Base-by-base conservation (phyloP, 2,113 vertebrate species). In the Chauna torquata region DNA sequence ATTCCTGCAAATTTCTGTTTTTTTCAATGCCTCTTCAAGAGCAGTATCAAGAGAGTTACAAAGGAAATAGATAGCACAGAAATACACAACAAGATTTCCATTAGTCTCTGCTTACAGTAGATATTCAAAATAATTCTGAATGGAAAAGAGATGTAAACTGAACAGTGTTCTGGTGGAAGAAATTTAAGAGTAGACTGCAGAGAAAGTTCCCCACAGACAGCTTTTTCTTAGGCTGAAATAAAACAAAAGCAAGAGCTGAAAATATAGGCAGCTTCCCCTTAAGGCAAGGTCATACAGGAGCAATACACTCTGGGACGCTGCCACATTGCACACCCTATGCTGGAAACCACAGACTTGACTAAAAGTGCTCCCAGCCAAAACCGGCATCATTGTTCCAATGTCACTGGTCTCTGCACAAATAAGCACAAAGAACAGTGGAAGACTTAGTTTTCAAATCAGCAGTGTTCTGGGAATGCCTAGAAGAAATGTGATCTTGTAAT, bases 131-230 rank as follows among this genome's bases (percentile, higher is more conserved):
- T n/a, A 76, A 6, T 58, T 38, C 74, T 55, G 34, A 70, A 90
- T 74, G 45, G 64, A 70, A 95, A 93, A 92, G 36, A 24, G 22
- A 61, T 38, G 61, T 45, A 38, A 58, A 88, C 32, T 49, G 77
- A 79, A 62, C 38, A 94, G 10, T 52, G 38, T 84, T 90, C 49
- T 86, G 30, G 64, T 92, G 61, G 47, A 91, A 95, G 34, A 75
- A 86, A 83, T 5, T 5, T 18, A 70, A 86, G 85, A 76, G 45
- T 65, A 78, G 64, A 64, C 47, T 55, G 65, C 16, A 84, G 92
- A 91, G 71, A 82, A 96, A 76, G 42, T 92, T 92, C 91, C 88
- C 55, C 85, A 91, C 38, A 71, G 4, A 71, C 20, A 72, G n/a
- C 14, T 74, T 72, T 93, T 91, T 75, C 71, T 79, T 62, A 96